Evolutionary conservation across 2,888 invertebrate species (phyloP), one percentile per base, ranked within the genome.

Genomic region (Teleogryllus oceanicus): DNA sequence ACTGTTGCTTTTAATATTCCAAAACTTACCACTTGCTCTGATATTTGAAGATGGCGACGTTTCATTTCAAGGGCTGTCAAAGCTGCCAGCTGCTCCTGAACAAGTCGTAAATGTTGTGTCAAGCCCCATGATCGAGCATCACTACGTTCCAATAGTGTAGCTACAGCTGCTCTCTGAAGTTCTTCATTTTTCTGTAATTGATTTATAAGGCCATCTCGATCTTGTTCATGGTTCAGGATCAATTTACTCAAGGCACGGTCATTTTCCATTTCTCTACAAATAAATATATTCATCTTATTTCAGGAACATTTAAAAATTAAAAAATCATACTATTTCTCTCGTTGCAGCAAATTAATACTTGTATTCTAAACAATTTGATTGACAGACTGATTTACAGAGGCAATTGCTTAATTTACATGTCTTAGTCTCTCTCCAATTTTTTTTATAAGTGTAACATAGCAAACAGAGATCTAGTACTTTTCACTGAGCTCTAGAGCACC

Each of bases 81-180:
- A 80, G 90, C 90, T 24, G 92, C 92, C 83, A 94, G 87, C 87
- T 94, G 92, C 16, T 89, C 88, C 83, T 94, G 93, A 76, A 94
- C 92, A 81, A 94, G 87, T 83, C 82, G 77, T 82, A 94, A 92
- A 89, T 94, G 94, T 85, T 94, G 93, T 83, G 93, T 90, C 49
- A 94, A 88, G 84, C 93, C 92, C 93, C 94, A 94, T 82, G 91
- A 92, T 84, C 92, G 91, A 11, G 93, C 90, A 87, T 94, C 94
- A 82, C 92, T 92, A 84, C 91, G 90, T 86, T 93, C 93, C 81
- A 94, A 87, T 77, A 94, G 87, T 18, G 92, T 91, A 49, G 92
- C 91, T 4, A 94, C 93, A 12, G 93, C 91, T 10, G 91, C 92
- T 86, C 92, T 92, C 85, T 94, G 94, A 79, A 94, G 85, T 83